Base-by-base conservation (phyloP, 2,888 invertebrate species). In the Phorcus lineatus region DNA sequence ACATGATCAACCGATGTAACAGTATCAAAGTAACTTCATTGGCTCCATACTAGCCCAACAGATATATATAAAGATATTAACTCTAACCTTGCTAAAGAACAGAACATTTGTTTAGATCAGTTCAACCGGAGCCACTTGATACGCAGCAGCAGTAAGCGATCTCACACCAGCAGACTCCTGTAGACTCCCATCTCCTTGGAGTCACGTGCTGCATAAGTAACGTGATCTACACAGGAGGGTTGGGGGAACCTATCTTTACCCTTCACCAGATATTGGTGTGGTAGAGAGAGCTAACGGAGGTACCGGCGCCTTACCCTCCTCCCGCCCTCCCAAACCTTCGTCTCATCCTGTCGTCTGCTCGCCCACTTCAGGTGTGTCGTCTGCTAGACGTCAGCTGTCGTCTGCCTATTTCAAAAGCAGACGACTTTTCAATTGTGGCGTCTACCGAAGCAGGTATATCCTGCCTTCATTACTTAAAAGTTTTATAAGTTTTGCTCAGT, bases 151-250 rank as follows among this genome's bases (percentile, higher is more conserved):
- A 28, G 62, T 62, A 28, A 28, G 28, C 24, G 62, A 24, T 62
- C 62, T 62, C 62, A 62, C 62, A 62, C 28, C 16, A 28, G 28
- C 62, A 19, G 62, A 28, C 62, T 28, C 62, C 62, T 62, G 62
- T 62, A 28, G 13, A 17, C 22, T 62, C 62, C 62, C 62, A 11
- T 19, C 62, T 62, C 62, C 62, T 16, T 62, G 28, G 22, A 62
- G 62, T 62, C 62, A 62, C 62, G 62, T 62, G 62, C 62, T 62
- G 28, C 22, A 62, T 62, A 62, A 28, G 62, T 62, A 62, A 62
- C 62, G 62, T 62, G 62, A 62, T 62, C 62, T 62, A 62, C 62
- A 22, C 28, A 24, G 62, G 28, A 28, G 62, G 22, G 62, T 62
- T 62, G 62, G 62, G 28, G 28, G 62, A 28, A 62, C 62, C 17